Conservation (phyloP, 2,888 invertebrate species). For the Tenthredo scrophulariae region DNA sequence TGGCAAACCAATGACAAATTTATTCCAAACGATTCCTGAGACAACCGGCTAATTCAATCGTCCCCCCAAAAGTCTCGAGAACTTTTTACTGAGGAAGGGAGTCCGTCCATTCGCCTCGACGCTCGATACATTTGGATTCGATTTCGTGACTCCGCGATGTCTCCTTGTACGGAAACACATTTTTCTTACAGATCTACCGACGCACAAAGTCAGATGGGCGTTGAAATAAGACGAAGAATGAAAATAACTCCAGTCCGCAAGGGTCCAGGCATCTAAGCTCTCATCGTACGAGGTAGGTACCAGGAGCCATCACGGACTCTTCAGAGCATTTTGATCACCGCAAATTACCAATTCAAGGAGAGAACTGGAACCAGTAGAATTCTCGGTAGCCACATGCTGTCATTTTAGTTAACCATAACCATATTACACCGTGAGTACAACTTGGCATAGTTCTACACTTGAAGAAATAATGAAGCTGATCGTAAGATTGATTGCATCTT, state of each 20-base stretch:
- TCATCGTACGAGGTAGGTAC: neutral
- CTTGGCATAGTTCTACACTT: neutral
- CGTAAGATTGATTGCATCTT: neutral
- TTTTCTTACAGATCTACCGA: conserved; percentile 48
- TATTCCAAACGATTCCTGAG: conserved; percentile 36
- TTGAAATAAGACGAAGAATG: neutral
- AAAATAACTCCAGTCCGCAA: neutral
- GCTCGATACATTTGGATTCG: conserved; percentile 33
- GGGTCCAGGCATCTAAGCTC: conserved; percentile 7
- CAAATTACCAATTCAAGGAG: conserved; percentile 39
- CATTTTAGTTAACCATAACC: conserved; percentile 1
- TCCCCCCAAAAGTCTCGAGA: conserved; percentile 6
- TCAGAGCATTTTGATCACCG: conserved; percentile 7
- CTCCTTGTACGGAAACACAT: conserved; percentile 46
- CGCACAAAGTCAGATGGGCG: conserved; percentile 21
- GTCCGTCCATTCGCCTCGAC: conserved; percentile 11
- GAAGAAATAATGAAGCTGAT: neutral
- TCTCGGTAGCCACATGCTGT: conserved; percentile 21
- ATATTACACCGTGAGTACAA: neutral
- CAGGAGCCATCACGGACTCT: conserved; percentile 20
- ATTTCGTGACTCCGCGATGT: conserved; percentile 39
- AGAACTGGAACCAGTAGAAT: conserved; percentile 31
- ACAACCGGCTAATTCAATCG: conserved; percentile 24
- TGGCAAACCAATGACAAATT: conserved; percentile 26
- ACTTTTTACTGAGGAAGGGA: conserved; percentile 1